Evolutionary conservation across 2,888 invertebrate species (phyloP).

Genomic region (Leuctra nigra): DNA sequence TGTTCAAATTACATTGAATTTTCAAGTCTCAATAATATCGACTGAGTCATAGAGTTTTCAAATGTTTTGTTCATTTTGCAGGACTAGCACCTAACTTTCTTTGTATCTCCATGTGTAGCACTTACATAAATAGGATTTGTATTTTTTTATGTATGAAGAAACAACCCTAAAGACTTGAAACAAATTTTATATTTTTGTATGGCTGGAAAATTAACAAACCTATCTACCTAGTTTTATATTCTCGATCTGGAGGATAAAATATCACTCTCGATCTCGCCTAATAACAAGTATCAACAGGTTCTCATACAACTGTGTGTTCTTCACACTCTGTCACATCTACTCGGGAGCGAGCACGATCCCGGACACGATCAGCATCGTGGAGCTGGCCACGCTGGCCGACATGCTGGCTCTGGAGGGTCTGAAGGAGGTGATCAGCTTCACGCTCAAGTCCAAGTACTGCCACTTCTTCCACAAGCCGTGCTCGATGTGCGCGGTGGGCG

Average conservation of each 20-base stretch:
- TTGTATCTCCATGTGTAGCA: too few relatives aligned
- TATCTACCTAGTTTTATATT: too few relatives aligned
- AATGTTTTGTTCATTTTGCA: too few relatives aligned
- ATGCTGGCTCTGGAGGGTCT: conserved; percentile 85
- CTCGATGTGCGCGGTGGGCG: conserved; percentile 76
- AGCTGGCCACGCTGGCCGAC: conserved; percentile 81
- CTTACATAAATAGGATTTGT: too few relatives aligned
- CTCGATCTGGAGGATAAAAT: too few relatives aligned
- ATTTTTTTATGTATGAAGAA: too few relatives aligned
- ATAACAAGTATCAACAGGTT: conserved; percentile 54
- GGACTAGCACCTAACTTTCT: too few relatives aligned
- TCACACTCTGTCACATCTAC: conserved; percentile 89
- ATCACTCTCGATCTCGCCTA: too few relatives aligned
- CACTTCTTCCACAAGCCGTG: conserved; percentile 96
- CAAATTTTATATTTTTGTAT: not conserved
- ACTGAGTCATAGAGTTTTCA: too few relatives aligned
- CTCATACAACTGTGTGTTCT: conserved; percentile 79
- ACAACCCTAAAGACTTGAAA: too few relatives aligned
- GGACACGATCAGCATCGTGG: conserved; percentile 76
- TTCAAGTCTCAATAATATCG: too few relatives aligned
- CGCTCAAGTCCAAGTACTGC: conserved; percentile 81
- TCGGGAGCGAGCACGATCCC: conserved; percentile 87
- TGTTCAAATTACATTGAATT: too few relatives aligned
- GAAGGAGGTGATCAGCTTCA: conserved; percentile 85
- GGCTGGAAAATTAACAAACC: not conserved